Base-by-base conservation (phyloP, 2,888 invertebrate genomes). In the Xestoiulus laeticollis region DNA sequence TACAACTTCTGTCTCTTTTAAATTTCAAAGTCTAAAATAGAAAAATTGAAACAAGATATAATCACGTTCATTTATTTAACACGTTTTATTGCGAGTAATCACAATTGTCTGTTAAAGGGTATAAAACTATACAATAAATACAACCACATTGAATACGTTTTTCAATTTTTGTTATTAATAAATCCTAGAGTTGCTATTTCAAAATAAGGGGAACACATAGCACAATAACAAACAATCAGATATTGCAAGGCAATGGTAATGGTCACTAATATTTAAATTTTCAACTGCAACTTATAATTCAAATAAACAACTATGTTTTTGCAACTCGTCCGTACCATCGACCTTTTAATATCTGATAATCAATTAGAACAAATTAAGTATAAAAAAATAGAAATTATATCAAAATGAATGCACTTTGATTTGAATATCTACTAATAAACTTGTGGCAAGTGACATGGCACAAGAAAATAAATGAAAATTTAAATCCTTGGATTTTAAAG, bases 71-170 rank as follows among this genome's bases (percentile, higher is more conserved):
- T 26, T 30, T 78, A 78, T 78, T 78, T 78, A 10, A 78, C 78
- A 26, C 30, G 12, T 78, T 78, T 78, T 78, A 78, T 78, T 78
- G 78, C 78, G 30, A 78, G 78, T 30, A 78, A 78, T 78, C 26
- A 78, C 78, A 78, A 78, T 78, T 30, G 26, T 26, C 78, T 26
- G 78, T 78, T 78, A 78, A 26, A 78, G 26, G 78, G 78, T 78
- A 78, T 78, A 78, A 78, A 78, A 78, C 68, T 78, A 78, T 78
- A 78, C 78, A 78, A 78, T 78, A 78, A 78, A 78, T 78, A 78
- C 78, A 78, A 78, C 78, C 78, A 78, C 78, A 30, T 78, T 12
- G 78, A 78, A 30, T 78, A 78, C 10, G 78, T 78, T 78, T 78
- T 78, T 78, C 78, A 22, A 12, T 78, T 78, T 30, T 78, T 26